These are phyloP conservation scores for Choloepus didactylus DNA, from an alignment of 2,797 vertebrate genomes.

Conservation along the genomic window DNA sequence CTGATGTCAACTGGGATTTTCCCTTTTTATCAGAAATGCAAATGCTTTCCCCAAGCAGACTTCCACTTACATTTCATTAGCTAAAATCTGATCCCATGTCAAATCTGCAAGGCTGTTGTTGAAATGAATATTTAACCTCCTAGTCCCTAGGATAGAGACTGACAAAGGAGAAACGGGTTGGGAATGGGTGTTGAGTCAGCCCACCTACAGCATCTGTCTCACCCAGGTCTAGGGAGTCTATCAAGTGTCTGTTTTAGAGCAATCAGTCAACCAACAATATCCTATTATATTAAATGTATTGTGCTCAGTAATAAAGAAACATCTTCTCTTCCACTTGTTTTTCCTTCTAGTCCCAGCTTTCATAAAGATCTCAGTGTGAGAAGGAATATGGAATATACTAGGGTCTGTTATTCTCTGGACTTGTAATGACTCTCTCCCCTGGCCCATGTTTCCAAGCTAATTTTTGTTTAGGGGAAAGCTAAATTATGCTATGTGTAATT, in stretches of 20 bases:
- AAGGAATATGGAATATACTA: neutral
- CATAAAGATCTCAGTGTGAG: neutral
- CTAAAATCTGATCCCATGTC: neutral
- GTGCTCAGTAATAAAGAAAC: neutral
- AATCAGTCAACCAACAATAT: neutral
- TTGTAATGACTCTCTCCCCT: neutral
- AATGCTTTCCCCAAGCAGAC: neutral
- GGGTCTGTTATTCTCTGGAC: neutral
- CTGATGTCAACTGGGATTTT: neutral
- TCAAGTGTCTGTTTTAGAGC: neutral
- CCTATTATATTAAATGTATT: neutral
- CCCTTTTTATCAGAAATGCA: constrained; percentile 31
- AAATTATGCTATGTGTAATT: constrained; percentile 36
- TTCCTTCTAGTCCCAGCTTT: neutral
- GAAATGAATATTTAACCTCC: neutral
- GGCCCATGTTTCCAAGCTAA: neutral
- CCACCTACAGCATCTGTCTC: neutral
- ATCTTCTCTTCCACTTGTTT: neutral
- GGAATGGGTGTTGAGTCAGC: neutral
- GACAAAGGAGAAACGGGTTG: neutral
- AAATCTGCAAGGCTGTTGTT: neutral
- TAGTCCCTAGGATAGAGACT: neutral
- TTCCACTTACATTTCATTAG: neutral
- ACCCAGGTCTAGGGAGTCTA: neutral
- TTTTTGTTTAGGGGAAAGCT: constrained; percentile 30